These are phyloP conservation scores for Lepidurus couesii DNA, from an alignment of 1,140 invertebrate genomes.

Conservation along the genomic window DNA sequence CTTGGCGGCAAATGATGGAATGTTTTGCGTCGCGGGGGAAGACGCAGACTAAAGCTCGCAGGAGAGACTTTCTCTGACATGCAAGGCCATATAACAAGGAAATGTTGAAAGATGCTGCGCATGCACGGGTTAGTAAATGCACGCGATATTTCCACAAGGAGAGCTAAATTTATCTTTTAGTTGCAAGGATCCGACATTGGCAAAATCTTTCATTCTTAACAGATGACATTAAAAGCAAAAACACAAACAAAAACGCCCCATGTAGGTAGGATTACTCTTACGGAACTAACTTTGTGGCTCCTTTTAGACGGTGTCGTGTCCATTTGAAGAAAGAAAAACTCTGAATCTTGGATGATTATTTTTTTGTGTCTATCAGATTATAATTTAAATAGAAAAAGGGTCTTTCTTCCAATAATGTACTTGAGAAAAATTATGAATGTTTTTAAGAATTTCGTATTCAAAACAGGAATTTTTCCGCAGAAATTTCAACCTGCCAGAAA, in stretches of 20 bases:
- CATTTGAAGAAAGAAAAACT: no score
- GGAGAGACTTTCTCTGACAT: neutral
- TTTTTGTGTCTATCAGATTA: no score
- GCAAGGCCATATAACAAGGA: neutral
- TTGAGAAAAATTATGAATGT: no score
- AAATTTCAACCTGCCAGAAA: no score
- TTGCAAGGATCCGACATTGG: neutral
- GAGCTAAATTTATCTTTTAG: constrained; percentile 11
- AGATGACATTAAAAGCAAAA: neutral
- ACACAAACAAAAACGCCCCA: neutral
- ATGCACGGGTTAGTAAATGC: neutral
- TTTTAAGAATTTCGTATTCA: no score
- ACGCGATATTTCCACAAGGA: neutral
- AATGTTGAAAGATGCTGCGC: neutral
- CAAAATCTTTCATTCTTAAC: neutral
- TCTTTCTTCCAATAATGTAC: no score
- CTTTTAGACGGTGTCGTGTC: no score
- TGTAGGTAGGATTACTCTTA: no score
- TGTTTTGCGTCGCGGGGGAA: neutral
- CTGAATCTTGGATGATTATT: no score
- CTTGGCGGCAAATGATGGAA: neutral
- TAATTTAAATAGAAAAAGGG: no score
- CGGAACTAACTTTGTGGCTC: no score
- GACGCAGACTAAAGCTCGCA: neutral
- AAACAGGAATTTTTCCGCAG: no score